Evolutionary conservation across 1,140 invertebrate species (phyloP).

Genomic region (Ridgeia piscesae): DNA sequence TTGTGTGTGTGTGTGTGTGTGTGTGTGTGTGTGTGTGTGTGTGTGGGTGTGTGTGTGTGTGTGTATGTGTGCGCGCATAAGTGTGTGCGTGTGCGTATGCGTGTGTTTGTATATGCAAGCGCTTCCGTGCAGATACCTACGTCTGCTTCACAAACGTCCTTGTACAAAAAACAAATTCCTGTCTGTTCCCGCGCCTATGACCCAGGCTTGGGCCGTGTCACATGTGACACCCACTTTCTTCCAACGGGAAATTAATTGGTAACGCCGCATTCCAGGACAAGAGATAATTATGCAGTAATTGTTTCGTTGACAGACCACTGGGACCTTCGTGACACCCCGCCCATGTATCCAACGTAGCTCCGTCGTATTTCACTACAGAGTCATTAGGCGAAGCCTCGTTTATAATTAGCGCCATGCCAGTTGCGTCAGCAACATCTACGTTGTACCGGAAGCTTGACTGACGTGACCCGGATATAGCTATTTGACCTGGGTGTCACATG

Average conservation of each 20-base stretch:
- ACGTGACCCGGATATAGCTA: neutral
- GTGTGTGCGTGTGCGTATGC: too few species aligned
- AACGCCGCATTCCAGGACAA: neutral
- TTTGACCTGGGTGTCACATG: neutral
- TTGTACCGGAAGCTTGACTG: neutral
- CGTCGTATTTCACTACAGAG: neutral
- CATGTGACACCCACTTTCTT: neutral
- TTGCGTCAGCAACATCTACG: neutral
- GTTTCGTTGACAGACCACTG: neutral
- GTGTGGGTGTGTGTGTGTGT: too few species aligned
- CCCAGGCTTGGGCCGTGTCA: neutral
- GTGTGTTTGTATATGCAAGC: too few species aligned
- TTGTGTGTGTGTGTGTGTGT: too few species aligned
- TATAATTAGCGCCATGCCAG: neutral
- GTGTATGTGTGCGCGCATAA: too few species aligned
- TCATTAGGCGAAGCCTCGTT: neutral
- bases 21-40: too few species aligned
- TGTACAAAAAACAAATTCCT: too few species aligned
- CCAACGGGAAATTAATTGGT: neutral
- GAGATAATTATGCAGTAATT: neutral
- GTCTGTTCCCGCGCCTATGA: too few species aligned
- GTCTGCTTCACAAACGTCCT: too few species aligned
- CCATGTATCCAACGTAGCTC: neutral
- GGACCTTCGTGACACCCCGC: neutral
- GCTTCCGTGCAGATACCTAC: too few species aligned